Evolutionary conservation across 2,888 invertebrate genomes (phyloP).

Genomic region (Parnassius smintheus): DNA sequence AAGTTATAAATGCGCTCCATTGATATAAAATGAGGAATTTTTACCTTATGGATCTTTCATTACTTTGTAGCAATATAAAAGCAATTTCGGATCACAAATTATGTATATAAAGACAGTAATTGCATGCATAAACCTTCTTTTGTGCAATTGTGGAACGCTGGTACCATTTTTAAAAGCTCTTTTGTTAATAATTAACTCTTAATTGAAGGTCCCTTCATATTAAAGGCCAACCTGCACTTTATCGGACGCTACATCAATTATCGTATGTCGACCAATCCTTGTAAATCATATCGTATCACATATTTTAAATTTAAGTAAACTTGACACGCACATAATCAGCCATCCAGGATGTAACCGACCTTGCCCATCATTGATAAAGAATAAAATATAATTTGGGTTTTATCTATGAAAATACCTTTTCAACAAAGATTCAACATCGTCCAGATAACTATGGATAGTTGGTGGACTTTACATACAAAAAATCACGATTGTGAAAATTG

Average conservation of each 20-base stretch:
- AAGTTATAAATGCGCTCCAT: too few relatives aligned
- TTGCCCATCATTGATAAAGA: too few relatives aligned
- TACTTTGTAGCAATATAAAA: conserved; percentile 2
- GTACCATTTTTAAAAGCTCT: conserved; percentile 14
- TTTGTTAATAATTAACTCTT: conserved; percentile 24
- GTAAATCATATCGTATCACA: conserved; percentile 12
- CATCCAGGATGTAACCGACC: too few relatives aligned
- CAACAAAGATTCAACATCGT: too few relatives aligned
- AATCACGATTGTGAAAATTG: too few relatives aligned
- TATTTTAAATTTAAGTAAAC: too few relatives aligned
- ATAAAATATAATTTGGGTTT: too few relatives aligned
- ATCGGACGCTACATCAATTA: conserved; percentile 16
- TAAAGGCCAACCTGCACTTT: conserved; percentile 23
- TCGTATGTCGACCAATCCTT: conserved; percentile 8
- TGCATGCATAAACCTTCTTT: conserved; percentile 17
- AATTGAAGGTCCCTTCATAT: conserved; percentile 13
- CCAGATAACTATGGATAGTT: too few relatives aligned
- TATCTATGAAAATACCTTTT: too few relatives aligned
- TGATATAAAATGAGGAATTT: too few relatives aligned
- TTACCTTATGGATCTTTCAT: neutral
- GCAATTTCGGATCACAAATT: conserved; percentile 10
- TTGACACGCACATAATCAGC: too few relatives aligned
- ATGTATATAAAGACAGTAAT: conserved; percentile 20
- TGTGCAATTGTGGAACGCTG: conserved; percentile 15
- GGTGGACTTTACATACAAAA: too few relatives aligned